A percentile compares a stretch with the other conserved stretches of the same genome.
These are phyloP conservation scores for Cactoblastis cactorum DNA, from an alignment of 2,888 invertebrate genomes.

Conservation along the genomic window DNA sequence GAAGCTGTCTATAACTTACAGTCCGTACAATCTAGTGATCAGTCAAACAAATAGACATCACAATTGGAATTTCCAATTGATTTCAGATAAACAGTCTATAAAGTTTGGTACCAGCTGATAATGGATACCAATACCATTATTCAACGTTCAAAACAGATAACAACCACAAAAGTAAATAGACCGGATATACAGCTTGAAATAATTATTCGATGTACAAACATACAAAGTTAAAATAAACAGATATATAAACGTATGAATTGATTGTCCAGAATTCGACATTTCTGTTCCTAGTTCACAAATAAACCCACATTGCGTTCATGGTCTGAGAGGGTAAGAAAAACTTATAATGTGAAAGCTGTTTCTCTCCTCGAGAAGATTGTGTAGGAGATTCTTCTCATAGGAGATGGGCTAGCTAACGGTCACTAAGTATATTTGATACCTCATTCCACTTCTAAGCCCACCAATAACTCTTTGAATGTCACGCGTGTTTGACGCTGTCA, in stretches of 20 bases:
- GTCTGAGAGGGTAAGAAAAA: too few relatives aligned
- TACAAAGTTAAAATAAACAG: not conserved
- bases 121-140: not conserved
- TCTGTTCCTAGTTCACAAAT: too few relatives aligned
- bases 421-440: too few relatives aligned
- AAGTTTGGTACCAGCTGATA: not conserved
- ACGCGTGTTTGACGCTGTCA: too few relatives aligned
- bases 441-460: too few relatives aligned
- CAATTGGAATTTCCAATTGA: not conserved
- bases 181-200: not conserved
- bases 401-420: too few relatives aligned
- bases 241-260: not conserved
- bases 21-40: not conserved
- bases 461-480: too few relatives aligned
- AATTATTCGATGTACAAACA: not conserved
- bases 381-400: too few relatives aligned
- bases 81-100: not conserved
- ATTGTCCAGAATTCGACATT: not conserved
- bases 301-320: too few relatives aligned
- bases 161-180: not conserved
- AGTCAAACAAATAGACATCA: not conserved
- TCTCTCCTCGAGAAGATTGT: too few relatives aligned
- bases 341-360: too few relatives aligned
- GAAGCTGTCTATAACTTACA: too few relatives aligned
- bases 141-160: not conserved